Percentiles rank a stretch among this genome's conserved stretches.
phyloP scores from a whole-genome alignment of 2,797 vertebrate genomes.

The Helicolenus hilgendorfi region DNA sequence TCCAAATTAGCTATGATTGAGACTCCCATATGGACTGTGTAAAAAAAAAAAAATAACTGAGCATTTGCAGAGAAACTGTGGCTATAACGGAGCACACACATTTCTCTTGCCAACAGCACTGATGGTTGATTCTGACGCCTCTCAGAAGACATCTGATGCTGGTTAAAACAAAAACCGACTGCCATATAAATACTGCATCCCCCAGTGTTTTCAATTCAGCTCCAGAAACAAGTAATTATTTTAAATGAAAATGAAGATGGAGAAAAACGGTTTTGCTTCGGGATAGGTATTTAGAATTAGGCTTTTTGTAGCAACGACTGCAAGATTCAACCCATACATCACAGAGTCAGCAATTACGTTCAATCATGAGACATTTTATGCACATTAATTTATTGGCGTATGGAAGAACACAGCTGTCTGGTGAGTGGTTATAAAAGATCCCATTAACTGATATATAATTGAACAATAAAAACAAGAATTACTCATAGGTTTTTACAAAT shows the following conservation, averaged over 20 bases:
- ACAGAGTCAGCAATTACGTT: not conserved
- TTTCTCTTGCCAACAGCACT: not conserved
- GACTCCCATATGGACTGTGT: not conserved
- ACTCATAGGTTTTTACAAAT: not conserved
- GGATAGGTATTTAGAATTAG: not conserved
- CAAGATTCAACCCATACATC: not conserved
- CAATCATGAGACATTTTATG: not conserved
- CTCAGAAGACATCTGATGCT: conserved; percentile 6
- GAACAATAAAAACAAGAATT: not conserved
- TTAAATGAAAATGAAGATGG: not conserved
- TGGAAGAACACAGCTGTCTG: not conserved
- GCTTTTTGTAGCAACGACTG: not conserved
- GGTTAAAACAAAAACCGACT: not conserved
- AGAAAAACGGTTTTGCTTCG: not conserved
- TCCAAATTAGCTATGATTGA: not conserved
- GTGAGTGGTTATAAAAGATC: not conserved
- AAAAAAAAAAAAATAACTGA: not conserved
- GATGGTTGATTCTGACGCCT: conserved; percentile 7
- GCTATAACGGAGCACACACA: not conserved
- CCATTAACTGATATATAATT: not conserved
- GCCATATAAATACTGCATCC: not conserved
- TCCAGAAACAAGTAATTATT: not conserved
- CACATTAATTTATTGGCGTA: not conserved
- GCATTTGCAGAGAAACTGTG: not conserved
- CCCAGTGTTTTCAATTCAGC: not conserved